A percentile compares a stretch with the other conserved stretches of the same genome.
Evolutionary conservation across 2,113 vertebrate species (phyloP).

Genomic region (Hippocampus comes): DNA sequence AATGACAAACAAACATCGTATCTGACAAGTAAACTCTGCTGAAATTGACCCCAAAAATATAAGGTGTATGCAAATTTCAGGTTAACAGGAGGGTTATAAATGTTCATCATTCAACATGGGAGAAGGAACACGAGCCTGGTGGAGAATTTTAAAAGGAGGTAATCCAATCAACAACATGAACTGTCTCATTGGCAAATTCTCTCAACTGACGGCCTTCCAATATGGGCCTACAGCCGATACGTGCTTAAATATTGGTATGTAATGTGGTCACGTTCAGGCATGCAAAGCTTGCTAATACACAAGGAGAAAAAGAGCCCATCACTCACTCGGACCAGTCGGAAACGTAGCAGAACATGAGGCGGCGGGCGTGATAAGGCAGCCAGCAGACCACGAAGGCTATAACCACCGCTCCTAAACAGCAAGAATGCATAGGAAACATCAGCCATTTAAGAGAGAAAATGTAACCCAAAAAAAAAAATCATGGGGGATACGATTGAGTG

Average conservation of each 20-base stretch:
- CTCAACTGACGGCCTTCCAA: constrained; percentile 25
- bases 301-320: constrained; percentile 11
- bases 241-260: background rate
- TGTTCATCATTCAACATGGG: background rate
- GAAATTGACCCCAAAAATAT: background rate
- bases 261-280: background rate
- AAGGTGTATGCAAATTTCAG: background rate
- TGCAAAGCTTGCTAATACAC: background rate
- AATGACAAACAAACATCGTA: background rate
- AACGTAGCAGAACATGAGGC: constrained; percentile 94
- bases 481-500: no score
- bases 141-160: constrained; percentile 21
- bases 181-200: constrained; percentile 13
- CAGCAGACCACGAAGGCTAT: constrained; percentile 95
- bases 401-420: constrained; percentile 84
- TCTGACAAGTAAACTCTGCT: background rate
- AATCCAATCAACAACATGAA: constrained; percentile 36
- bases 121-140: background rate
- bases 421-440: background rate
- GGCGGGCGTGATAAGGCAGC: constrained; percentile 90
- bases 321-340: constrained; percentile 90
- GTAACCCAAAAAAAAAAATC: background rate
- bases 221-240: background rate
- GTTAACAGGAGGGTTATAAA: background rate
- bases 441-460: background rate